A percentile compares a stretch with the other conserved stretches of the same genome.
Evolutionary conservation across 2,888 invertebrate species (phyloP).

Genomic region (Neria commutata): DNA sequence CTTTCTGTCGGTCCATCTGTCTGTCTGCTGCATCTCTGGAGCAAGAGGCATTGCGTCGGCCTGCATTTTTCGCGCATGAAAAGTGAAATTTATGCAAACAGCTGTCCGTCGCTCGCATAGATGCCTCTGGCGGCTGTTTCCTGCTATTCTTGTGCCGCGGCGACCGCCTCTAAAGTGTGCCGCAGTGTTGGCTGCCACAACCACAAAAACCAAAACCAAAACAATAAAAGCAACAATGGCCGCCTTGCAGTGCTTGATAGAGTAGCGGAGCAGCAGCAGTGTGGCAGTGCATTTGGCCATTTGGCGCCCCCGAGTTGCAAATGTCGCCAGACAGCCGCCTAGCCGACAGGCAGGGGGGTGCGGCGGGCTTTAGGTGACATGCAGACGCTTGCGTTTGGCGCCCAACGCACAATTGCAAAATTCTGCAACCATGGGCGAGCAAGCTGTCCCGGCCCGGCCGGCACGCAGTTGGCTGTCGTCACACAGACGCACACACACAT

Average conservation of each 20-base stretch:
- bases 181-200: background rate
- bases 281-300: too few relatives aligned
- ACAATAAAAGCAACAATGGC: too few relatives aligned
- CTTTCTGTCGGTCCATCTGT: too few relatives aligned
- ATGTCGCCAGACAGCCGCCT: slow-evolving; percentile 40
- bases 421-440: slow-evolving; percentile 42
- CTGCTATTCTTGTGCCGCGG: background rate
- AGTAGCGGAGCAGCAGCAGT: too few relatives aligned
- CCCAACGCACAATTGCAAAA: slow-evolving; percentile 42
- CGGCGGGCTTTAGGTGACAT: slow-evolving; percentile 25
- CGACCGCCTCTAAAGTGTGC: too few relatives aligned
- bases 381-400: slow-evolving; percentile 40
- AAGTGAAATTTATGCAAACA: slow-evolving; percentile 45
- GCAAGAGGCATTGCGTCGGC: too few relatives aligned
- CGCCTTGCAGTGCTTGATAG: too few relatives aligned
- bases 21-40: too few relatives aligned
- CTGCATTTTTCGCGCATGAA: too few relatives aligned
- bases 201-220: background rate
- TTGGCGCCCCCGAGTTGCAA: slow-evolving; percentile 31
- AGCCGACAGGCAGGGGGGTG: slow-evolving; percentile 25
- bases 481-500: slow-evolving; percentile 24
- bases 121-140: background rate
- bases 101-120: slow-evolving; percentile 42
- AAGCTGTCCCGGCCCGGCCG: background rate
- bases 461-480: background rate